Conservation (phyloP, 2,113 vertebrate species). For the Grammomys dolichurus region DNA sequence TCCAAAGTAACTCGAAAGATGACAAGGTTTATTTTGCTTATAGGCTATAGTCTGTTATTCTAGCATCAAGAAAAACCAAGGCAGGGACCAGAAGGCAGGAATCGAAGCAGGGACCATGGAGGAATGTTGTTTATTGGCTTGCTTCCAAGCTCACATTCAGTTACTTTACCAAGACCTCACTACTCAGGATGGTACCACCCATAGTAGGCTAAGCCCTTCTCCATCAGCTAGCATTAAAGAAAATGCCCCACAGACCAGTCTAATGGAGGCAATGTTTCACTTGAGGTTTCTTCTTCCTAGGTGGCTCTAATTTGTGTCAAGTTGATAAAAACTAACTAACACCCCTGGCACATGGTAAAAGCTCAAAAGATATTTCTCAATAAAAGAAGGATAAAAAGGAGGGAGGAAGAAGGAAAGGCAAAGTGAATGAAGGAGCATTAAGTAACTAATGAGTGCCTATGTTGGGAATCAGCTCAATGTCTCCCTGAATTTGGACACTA, state of each 20-base stretch:
- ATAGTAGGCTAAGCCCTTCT: too few relatives aligned
- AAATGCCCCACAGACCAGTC: background rate
- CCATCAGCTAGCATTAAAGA: background rate
- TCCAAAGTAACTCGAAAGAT: background rate
- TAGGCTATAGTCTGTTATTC: background rate
- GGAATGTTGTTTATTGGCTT: background rate
- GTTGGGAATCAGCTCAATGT: background rate
- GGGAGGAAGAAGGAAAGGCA: background rate
- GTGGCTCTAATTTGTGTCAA: background rate
- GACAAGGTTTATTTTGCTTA: background rate
- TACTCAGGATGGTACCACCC: too few relatives aligned
- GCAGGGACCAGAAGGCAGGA: background rate
- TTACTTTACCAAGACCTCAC: background rate
- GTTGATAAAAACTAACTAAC: background rate
- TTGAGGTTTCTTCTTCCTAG: background rate
- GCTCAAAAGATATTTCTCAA: slow-evolving; percentile 16
- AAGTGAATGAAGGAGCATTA: background rate
- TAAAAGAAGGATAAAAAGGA: background rate
- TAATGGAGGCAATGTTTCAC: background rate
- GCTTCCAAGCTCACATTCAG: background rate
- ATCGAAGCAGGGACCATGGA: background rate
- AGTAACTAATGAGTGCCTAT: background rate
- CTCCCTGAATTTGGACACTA: background rate
- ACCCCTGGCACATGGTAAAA: background rate
- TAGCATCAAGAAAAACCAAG: background rate